Evolutionary conservation across 1,140 invertebrate species (phyloP), one percentile per base, ranked within the genome.

Genomic region (Mesaphorura yosii): DNA sequence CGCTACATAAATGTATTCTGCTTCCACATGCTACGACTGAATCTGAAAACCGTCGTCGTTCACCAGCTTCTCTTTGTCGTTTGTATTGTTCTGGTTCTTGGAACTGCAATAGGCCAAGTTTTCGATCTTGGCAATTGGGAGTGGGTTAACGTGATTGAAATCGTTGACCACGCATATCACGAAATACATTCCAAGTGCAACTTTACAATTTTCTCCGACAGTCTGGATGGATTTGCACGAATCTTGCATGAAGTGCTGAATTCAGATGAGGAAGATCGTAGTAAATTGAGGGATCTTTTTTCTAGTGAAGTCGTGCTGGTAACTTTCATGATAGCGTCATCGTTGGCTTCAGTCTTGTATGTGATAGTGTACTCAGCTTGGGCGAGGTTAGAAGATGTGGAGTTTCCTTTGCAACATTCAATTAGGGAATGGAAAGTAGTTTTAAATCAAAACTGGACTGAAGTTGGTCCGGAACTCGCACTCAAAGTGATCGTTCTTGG

Each of bases 1-100:
- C 25, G 46, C 19, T 34, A 34, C 26, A 48, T 48, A 17, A n/a
- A 7, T n/a, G 23, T 48, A 12, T 48, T 48, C 29, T 48, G 20
- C 28, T 19, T 29, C 20, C 46, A 48, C 19, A 29, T 17, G 6
- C 17, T 37, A 20, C 10, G 6, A 7, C 46, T 31, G 10, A 22
- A 26, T 3, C 15, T 5, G 5, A 6, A 4, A 6, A n/a, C 25
- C 12, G 10, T 37, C 6, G 4, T 34, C 5, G 37, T 48, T 34
- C 46, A 48, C 23, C 46, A 48, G 27, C 10, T 37, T 3, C 12
- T 48, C 37, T 48, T 48, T 22, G 20, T 20, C 10, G 15, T 34
- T 4, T 14, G 25, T 6, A 27, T 10, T 27, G 5, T 7, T 28
- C 14, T 20, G 4, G 25, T 46, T 28, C 5, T 42, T 17, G 40